Conservation (phyloP, 1,140 invertebrate genomes). For the Spodoptera litura region DNA sequence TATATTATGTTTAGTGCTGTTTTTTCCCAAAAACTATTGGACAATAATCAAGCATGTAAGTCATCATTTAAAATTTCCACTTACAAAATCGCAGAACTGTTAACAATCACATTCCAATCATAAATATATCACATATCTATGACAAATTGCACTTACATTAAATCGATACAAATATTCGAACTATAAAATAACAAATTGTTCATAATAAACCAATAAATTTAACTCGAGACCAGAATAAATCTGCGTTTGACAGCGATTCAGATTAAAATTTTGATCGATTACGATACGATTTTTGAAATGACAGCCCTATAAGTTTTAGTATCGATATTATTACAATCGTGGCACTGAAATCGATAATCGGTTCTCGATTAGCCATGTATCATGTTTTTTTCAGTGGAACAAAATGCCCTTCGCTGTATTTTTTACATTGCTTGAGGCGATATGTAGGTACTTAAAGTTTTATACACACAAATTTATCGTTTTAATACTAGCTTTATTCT, state of each 20-base stretch:
- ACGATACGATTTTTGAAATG: constrained; percentile 14
- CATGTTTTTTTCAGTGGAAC: constrained; percentile 36
- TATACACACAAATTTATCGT: not conserved
- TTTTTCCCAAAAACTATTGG: not conserved
- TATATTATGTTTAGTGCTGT: too few species aligned
- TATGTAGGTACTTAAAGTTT: not conserved
- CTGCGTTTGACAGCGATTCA: not conserved
- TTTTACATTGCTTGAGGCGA: not conserved
- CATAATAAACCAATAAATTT: constrained; percentile 47
- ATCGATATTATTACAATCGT: constrained; percentile 32
- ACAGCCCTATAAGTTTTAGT: constrained; percentile 29
- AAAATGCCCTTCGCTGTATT: not conserved
- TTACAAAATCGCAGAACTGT: not conserved
- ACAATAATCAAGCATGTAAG: too few species aligned
- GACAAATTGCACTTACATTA: constrained; percentile 19
- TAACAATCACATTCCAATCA: not conserved
- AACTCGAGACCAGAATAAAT: constrained; percentile 21
- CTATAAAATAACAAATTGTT: constrained; percentile 45
- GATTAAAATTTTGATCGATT: constrained; percentile 44
- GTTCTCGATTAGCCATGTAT: constrained; percentile 27
- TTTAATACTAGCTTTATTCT: too few species aligned
- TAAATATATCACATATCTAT: not conserved
- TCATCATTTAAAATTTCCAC: not conserved
- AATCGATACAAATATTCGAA: constrained; percentile 11
- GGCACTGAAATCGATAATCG: constrained; percentile 36